A percentile compares a stretch with the other conserved stretches of the same genome.
These are phyloP conservation scores for Lampropteryx suffumata DNA, from an alignment of 2,888 invertebrate species.

Conservation along the genomic window DNA sequence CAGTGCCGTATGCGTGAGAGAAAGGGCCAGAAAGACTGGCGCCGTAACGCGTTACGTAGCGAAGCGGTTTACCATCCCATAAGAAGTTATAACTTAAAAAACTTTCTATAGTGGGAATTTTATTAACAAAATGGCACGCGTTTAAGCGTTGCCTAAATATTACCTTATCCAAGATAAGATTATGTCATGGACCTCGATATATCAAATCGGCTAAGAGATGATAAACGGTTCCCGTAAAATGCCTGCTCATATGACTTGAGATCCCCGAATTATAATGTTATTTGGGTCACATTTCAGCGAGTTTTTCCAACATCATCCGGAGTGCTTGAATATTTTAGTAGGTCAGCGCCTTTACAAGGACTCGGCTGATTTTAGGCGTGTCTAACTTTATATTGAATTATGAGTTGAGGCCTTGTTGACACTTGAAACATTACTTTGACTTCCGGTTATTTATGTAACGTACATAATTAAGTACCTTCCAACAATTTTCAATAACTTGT, in stretches of 20 bases:
- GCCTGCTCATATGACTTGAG: slow-evolving; percentile 35
- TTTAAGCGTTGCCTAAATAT: slow-evolving; percentile 17
- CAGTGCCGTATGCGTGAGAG: too few species aligned
- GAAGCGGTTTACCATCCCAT: too few species aligned
- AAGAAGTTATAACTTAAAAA: too few species aligned
- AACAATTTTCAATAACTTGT: too few species aligned
- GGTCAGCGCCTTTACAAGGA: slow-evolving; percentile 25
- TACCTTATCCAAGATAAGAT: slow-evolving; percentile 26
- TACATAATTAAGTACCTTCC: too few species aligned
- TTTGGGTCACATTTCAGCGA: slow-evolving; percentile 33
- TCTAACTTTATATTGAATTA: slow-evolving; percentile 20
- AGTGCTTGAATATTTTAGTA: slow-evolving; percentile 30
- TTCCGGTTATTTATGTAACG: too few species aligned
- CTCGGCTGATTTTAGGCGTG: slow-evolving; percentile 20
- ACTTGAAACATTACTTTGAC: neutral
- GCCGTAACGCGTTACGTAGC: too few species aligned
- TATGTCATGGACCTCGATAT: slow-evolving; percentile 27
- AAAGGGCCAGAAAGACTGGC: too few species aligned
- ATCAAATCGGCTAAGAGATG: slow-evolving; percentile 32
- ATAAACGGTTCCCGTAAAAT: slow-evolving; percentile 34
- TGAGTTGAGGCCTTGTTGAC: neutral
- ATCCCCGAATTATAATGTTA: slow-evolving; percentile 36
- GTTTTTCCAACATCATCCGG: slow-evolving; percentile 27
- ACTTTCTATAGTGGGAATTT: too few species aligned
- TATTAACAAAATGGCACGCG: too few species aligned